Percentiles rank a stretch among this genome's conserved stretches.
phyloP scores from a whole-genome alignment of 53 echinoderm and acorn worm species.

The Antedon mediterranea region DNA sequence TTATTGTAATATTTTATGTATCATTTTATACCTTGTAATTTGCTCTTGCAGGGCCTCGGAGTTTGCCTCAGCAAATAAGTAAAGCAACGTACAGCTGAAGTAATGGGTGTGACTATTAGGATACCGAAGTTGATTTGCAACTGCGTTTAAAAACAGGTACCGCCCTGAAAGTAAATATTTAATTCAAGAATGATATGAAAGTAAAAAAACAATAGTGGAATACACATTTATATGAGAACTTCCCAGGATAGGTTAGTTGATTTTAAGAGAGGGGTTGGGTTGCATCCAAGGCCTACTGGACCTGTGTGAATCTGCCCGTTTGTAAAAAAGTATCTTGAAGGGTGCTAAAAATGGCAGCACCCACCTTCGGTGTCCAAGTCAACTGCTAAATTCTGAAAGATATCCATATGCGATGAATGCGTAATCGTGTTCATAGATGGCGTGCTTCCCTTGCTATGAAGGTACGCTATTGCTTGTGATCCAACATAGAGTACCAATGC shows the following conservation, averaged over 20 bases:
- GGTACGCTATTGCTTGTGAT: conserved; percentile 92
- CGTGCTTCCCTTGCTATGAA: conserved; percentile 95
- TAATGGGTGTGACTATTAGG: conserved; percentile 99
- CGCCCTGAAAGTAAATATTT: conserved; percentile 36
- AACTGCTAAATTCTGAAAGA: conserved; percentile 97
- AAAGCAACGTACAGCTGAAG: conserved; percentile 95
- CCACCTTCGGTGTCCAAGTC: conserved; percentile 86
- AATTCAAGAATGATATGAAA: too few relatives aligned
- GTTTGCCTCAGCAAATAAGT: conserved; percentile 97
- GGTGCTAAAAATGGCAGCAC: neutral
- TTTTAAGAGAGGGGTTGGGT: too few relatives aligned
- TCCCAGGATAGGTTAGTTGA: too few relatives aligned
- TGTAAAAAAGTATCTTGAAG: too few relatives aligned
- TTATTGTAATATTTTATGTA: too few relatives aligned
- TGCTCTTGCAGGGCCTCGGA: conserved; percentile 98
- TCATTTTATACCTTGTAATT: conserved; percentile 78
- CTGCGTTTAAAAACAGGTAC: conserved; percentile 96
- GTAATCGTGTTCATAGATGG: conserved; percentile 98
- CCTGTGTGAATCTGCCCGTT: too few relatives aligned
- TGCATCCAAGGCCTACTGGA: too few relatives aligned
- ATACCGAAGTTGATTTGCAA: conserved; percentile 93
- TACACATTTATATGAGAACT: too few relatives aligned
- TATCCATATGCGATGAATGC: conserved; percentile 99
- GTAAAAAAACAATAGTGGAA: too few relatives aligned
- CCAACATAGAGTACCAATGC: conserved; percentile 97